Base-by-base conservation (phyloP, 2,797 vertebrate species). In the Kryptolebias ocellatus region DNA sequence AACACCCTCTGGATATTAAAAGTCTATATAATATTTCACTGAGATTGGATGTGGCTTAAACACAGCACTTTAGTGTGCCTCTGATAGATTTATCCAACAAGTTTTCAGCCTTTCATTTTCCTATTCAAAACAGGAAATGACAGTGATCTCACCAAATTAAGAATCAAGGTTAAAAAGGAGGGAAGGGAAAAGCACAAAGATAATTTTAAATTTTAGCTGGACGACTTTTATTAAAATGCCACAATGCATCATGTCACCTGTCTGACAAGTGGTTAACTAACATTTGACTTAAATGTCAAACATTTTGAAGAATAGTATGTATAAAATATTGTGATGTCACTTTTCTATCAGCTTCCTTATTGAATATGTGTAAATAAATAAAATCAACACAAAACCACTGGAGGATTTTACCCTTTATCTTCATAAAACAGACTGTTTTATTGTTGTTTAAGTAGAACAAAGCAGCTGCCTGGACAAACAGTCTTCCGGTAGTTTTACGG, bases 1-100 rank as follows among this genome's bases (percentile, higher is more conserved):
- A 79, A 92, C 90, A 91, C 88, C 91, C 92, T 88, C 92, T 91
- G 91, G 93, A 93, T 93, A 94, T 94, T 94, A 93, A 93, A 92
- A 92, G 79, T 84, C 85, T 85, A 87, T 84, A 85, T 83, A 79
- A 91, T 92, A 91, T 92, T 92, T 93, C 87, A 90, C 78, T 55
- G 74, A 86, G 83, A 88, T 89, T 83, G 65, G 90, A 92, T 93
- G 91, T 92, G 93, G 90, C 90, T 95, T 92, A 94, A 94, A 94
- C 92, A 92, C 92, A 89, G 92, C 92, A 90, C 91, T 93, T 94
- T 93, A 85, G 78, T 64, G 86, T 85, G 89, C 87, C 89, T 91
- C 91, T 86, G 89, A 93, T 93, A 93, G 94, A 95, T 90, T 90
- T 92, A 91, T 93, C 86, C 85, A 86, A 91, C 88, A 92, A 84